Conservation (phyloP, 2,797 vertebrate genomes). For the Vipera latastei region DNA sequence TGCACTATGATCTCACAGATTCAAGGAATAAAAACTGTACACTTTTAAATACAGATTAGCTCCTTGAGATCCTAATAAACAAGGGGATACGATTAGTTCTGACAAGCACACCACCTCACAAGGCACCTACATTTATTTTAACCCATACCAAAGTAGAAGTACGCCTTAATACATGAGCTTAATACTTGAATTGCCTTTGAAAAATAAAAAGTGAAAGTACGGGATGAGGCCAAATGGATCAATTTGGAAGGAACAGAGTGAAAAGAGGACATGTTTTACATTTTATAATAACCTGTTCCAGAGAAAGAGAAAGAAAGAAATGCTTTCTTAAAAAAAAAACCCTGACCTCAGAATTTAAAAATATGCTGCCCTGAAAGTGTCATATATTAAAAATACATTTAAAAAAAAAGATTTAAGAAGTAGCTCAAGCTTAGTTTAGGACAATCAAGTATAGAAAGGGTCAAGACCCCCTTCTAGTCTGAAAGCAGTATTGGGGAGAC, state of each 20-base stretch:
- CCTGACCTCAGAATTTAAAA: background rate
- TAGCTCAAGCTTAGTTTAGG: background rate
- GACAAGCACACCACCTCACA: background rate
- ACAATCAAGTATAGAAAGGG: background rate
- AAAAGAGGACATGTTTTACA: background rate
- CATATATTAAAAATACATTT: background rate
- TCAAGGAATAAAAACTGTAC: background rate
- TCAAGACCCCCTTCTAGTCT: background rate
- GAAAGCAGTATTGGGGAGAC: background rate
- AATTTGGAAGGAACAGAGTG: background rate
- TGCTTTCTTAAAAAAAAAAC: background rate
- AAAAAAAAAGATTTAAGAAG: background rate
- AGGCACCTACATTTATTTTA: background rate
- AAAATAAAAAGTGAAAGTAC: background rate
- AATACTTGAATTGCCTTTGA: background rate
- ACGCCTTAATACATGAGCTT: background rate
- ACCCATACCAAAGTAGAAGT: background rate
- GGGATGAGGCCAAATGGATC: background rate
- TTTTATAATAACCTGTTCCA: background rate
- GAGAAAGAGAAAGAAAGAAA: background rate
- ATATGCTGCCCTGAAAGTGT: background rate
- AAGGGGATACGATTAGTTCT: background rate
- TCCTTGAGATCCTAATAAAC: background rate
- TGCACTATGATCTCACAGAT: background rate
- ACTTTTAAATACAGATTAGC: background rate